These are phyloP conservation scores for Chloebia gouldiae DNA, from an alignment of 2,113 vertebrate genomes.

Conservation along the genomic window DNA sequence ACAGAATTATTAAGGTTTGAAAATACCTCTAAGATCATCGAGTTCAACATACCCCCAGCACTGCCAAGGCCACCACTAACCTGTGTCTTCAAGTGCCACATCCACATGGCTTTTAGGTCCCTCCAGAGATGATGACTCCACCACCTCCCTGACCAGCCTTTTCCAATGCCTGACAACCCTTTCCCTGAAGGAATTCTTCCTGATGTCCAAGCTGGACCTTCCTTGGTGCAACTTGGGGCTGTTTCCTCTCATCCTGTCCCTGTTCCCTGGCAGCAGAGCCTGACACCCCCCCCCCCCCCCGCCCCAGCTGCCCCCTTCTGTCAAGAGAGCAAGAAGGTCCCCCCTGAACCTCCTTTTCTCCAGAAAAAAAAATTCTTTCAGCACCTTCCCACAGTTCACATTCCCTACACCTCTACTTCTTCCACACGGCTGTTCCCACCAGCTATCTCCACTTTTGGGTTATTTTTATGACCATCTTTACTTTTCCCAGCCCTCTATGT, in stretches of 20 bases:
- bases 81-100: neutral
- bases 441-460: neutral
- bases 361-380: neutral
- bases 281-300: fast-evolving
- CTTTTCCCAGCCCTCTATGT: neutral
- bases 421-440: neutral
- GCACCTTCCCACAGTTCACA: neutral
- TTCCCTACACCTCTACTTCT: neutral
- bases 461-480: neutral
- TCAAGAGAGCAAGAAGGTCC: neutral
- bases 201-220: neutral
- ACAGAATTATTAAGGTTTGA: neutral
- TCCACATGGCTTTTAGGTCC: neutral
- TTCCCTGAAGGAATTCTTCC: neutral
- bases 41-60: neutral
- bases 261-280: neutral
- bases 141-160: neutral
- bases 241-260: neutral
- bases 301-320: fast-evolving
- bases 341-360: neutral
- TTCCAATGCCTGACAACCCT: neutral
- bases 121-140: neutral
- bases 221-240: neutral
- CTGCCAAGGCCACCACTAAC: neutral
- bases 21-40: neutral